Evolutionary conservation across 2,113 vertebrate species (phyloP).

Genomic region (Menidia beryllina): DNA sequence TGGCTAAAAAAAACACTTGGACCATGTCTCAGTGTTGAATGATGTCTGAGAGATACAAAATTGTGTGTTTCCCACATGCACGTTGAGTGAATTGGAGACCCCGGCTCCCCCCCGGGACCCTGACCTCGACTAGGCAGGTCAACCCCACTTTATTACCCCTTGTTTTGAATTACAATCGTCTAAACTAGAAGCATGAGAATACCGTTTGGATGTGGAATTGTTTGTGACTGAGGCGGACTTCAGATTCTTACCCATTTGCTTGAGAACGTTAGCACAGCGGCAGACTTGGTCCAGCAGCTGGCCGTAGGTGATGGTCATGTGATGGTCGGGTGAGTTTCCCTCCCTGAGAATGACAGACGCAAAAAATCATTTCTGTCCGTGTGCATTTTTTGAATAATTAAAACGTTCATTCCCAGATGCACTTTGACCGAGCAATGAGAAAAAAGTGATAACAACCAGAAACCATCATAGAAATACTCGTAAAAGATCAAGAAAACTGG

Average conservation of each 20-base stretch:
- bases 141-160: too few species aligned
- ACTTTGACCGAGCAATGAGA: neutral
- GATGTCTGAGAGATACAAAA: neutral
- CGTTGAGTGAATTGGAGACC: too few species aligned
- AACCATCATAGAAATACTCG: neutral
- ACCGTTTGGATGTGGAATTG: too few species aligned
- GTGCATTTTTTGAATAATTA: neutral
- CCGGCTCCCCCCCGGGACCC: too few species aligned
- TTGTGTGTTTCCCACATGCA: neutral
- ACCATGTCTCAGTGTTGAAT: neutral
- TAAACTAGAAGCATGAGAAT: too few species aligned
- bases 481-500: neutral
- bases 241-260: slow-evolving; percentile 77
- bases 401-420: neutral
- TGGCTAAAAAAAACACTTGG: neutral
- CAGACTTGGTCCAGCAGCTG: slow-evolving; percentile 84
- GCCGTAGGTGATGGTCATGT: slow-evolving; percentile 78
- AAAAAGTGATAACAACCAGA: neutral
- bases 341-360: slow-evolving; percentile 73
- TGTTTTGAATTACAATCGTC: too few species aligned
- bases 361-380: neutral
- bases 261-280: slow-evolving; percentile 83
- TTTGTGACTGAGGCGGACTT: neutral
- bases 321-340: slow-evolving; percentile 82
- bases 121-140: too few species aligned